Base-by-base conservation (phyloP, 1,140 invertebrate species). In the Drosophila arawakana region DNA sequence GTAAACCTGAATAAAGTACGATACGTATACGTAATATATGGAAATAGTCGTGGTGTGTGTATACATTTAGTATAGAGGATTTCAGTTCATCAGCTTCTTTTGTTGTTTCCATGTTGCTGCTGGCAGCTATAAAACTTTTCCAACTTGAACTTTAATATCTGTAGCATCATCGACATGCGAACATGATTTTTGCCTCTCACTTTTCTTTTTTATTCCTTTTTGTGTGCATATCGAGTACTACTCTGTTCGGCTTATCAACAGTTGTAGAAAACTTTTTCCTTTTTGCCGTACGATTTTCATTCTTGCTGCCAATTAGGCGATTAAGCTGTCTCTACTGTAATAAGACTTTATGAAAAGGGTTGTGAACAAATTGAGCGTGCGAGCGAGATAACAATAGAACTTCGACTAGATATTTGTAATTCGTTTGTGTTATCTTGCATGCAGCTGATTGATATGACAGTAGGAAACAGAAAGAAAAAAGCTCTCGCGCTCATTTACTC, bases 91-190 rank as follows among this genome's bases (percentile, higher is more conserved):
- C 61, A 66, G 55, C 61, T 66, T 41, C 30, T 13, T 21, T 54
- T 41, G 6, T 30, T 52, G n/a, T 49, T 39, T 11, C 21, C 10
- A 7, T n/a, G 54, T 0, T 62, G 7, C 25, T 43, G 62, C 71
- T 72, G 46, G 54, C 54, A 67, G 70, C 70, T 54, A 73, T 55
- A 39, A 60, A 73, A 67, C 39, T 73, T 75, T 65, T 57, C 54
- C 68, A 60, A 65, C 60, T 46, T 75, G 21, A 57, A 75, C 60
- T 59, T 65, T 55, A 61, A 58, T 72, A 66, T 70, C 57, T 54
- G 41, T 18, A 70, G 35, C 15, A 62, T 30, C 35, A 69, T 60
- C 55, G 63, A 58, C 55, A 68, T 9, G 18, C 34, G 10, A 11
- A 65, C 62, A 44, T 65, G 62, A 44, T 34, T 44, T 44, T 44